A percentile compares a stretch with the other conserved stretches of the same genome.
phyloP scores from a whole-genome alignment of 2,113 vertebrate genomes.

The Furnarius figulus region DNA sequence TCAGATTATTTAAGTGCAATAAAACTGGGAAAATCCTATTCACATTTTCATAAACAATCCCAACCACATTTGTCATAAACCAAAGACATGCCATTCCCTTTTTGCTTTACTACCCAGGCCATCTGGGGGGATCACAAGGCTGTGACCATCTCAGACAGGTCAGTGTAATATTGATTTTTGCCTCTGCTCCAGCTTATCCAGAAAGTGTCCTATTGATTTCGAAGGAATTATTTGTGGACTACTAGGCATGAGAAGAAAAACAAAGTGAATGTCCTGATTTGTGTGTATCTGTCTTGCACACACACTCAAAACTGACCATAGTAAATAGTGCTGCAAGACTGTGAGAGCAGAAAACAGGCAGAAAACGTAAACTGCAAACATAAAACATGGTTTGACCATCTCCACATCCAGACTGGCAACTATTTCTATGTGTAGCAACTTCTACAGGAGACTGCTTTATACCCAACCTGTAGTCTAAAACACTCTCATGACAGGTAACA shows the following conservation, averaged over 20 bases:
- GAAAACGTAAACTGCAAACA: background rate
- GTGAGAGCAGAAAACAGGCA: background rate
- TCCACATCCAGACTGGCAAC: background rate
- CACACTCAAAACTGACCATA: background rate
- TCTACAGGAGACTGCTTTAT: background rate
- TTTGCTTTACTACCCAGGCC: background rate
- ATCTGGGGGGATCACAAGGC: background rate
- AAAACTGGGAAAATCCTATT: background rate
- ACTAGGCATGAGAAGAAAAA: constrained; percentile 16
- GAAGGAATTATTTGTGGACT: constrained; percentile 23
- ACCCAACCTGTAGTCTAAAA: background rate
- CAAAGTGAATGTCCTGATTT: background rate
- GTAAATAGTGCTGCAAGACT: background rate
- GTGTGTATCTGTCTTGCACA: background rate
- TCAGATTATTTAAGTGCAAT: background rate
- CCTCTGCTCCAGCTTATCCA: constrained; percentile 8
- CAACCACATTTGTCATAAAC: background rate
- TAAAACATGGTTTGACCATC: background rate
- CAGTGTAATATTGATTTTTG: constrained; percentile 13
- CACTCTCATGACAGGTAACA: background rate
- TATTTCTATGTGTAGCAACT: background rate
- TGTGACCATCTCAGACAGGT: background rate
- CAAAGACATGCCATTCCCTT: background rate
- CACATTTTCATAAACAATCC: background rate
- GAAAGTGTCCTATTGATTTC: constrained; percentile 49